These are phyloP conservation scores for Penaeus indicus DNA, from an alignment of 1,140 invertebrate genomes.

Conservation along the genomic window DNA sequence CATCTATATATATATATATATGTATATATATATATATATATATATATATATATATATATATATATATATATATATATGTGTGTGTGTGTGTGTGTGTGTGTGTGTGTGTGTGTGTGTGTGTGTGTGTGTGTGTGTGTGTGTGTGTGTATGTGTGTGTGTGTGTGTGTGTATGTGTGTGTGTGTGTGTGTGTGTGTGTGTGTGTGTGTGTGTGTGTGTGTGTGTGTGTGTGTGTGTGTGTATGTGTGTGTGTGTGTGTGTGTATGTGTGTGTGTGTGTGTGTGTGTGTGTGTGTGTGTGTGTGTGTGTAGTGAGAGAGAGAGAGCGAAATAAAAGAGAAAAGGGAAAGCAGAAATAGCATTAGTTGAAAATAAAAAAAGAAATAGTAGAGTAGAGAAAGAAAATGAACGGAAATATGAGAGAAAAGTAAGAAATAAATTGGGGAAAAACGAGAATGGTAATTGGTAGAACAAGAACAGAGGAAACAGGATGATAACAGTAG, in stretches of 20 bases:
- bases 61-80: slow-evolving; percentile 1
- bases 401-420: too few relatives aligned
- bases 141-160: not conserved
- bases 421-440: too few relatives aligned
- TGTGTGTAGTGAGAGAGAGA: not conserved
- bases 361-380: not conserved
- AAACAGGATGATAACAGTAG: too few relatives aligned
- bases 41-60: not conserved
- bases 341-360: not conserved
- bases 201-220: not conserved
- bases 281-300: not conserved
- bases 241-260: not conserved
- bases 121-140: not conserved
- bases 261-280: not conserved
- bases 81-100: not conserved
- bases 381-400: not conserved
- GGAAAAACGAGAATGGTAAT: too few relatives aligned
- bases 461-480: too few relatives aligned
- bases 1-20: not conserved
- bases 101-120: not conserved
- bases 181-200: not conserved
- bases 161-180: not conserved
- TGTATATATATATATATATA: not conserved
- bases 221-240: not conserved
- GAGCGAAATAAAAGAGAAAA: not conserved